Evolutionary conservation across 2,113 vertebrate species (phyloP).

Genomic region (Bettongia penicillata): DNA sequence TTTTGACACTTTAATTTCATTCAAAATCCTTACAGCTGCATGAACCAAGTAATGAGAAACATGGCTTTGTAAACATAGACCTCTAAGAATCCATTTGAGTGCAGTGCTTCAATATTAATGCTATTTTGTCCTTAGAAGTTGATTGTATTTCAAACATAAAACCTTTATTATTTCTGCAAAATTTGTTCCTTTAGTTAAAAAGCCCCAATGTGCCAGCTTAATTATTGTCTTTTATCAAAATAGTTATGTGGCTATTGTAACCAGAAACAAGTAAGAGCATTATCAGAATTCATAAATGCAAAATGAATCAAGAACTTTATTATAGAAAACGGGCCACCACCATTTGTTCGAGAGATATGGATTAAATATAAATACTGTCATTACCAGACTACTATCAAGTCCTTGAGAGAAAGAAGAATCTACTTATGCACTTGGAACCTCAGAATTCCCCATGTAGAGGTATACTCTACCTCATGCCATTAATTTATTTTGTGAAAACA

Average conservation of each 20-base stretch:
- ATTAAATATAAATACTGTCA: background rate
- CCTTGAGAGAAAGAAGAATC: background rate
- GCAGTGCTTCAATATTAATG: background rate
- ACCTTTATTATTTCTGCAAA: background rate
- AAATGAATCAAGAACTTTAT: background rate
- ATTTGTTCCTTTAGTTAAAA: background rate
- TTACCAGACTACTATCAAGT: background rate
- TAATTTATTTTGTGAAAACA: background rate
- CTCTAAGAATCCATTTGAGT: background rate
- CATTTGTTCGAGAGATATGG: background rate
- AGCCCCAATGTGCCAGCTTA: background rate
- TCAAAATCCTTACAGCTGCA: background rate
- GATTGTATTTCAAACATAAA: background rate
- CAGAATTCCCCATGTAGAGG: background rate
- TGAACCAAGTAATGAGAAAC: background rate
- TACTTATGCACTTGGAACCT: background rate
- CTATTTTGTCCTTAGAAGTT: background rate
- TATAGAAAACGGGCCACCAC: background rate
- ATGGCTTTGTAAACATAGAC: background rate
- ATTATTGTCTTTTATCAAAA: background rate
- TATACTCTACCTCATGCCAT: background rate
- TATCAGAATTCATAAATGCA: background rate
- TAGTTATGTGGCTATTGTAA: background rate
- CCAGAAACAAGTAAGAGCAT: background rate
- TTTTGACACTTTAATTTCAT: background rate